phyloP scores from a whole-genome alignment of 2,797 vertebrate species.

The Rhinichthys osculus region DNA sequence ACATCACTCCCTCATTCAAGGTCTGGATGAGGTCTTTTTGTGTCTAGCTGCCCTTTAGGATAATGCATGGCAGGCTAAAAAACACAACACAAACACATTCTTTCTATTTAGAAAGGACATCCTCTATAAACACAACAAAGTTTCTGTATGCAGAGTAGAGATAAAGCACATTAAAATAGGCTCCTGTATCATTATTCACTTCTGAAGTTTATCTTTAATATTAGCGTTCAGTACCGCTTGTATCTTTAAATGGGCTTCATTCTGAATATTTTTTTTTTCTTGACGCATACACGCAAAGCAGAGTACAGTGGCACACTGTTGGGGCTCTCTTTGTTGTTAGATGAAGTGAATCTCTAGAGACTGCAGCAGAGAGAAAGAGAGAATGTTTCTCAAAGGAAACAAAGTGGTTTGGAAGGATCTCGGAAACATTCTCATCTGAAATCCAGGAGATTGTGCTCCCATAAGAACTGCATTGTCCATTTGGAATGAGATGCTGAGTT shows the following conservation, averaged over 20 bases:
- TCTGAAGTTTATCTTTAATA: constrained; percentile 15
- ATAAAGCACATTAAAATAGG: constrained; percentile 9
- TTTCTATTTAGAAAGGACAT: not conserved
- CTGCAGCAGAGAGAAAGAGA: constrained; percentile 58
- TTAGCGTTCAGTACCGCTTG: constrained; percentile 14
- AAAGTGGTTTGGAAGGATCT: constrained; percentile 60
- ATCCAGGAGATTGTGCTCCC: constrained; percentile 24
- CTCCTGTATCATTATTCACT: constrained; percentile 32
- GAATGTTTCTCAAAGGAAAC: constrained; percentile 27
- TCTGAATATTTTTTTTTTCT: not conserved
- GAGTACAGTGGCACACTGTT: constrained; percentile 58
- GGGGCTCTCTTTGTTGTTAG: constrained; percentile 59
- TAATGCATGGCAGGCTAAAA: not conserved
- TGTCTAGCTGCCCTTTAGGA: not conserved
- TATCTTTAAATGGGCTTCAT: constrained; percentile 33
- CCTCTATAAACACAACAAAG: not conserved
- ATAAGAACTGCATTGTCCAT: constrained; percentile 10
- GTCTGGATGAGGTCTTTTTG: not conserved
- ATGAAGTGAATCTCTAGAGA: constrained; percentile 75
- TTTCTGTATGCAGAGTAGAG: not conserved
- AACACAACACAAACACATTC: not conserved
- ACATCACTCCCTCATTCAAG: not conserved
- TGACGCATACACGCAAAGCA: constrained; percentile 55
- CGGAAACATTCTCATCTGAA: constrained; percentile 28
- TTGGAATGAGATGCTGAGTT: constrained; percentile 1